phyloP scores from a whole-genome alignment of 1,140 invertebrate species.

The Drosophila prosaltans region DNA sequence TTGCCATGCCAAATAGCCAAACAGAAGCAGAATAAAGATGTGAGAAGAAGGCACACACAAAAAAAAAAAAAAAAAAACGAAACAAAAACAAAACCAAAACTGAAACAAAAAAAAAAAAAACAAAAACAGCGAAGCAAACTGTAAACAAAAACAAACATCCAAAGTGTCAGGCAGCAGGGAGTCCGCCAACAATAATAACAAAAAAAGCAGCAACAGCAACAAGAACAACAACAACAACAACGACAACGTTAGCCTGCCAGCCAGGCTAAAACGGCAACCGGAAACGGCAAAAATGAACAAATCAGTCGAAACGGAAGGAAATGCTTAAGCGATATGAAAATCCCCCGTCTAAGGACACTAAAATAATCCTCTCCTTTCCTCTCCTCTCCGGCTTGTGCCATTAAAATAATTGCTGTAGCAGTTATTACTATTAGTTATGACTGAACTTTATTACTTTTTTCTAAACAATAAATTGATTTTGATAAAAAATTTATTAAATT shows the following conservation, averaged over 20 bases:
- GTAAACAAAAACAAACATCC: constrained; percentile 16
- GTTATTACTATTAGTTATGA: constrained; percentile 32
- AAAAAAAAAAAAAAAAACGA: background rate
- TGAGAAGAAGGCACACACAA: background rate
- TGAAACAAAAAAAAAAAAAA: background rate
- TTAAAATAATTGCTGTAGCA: background rate
- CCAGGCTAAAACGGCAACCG: constrained; percentile 36
- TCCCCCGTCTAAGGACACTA: constrained; percentile 16
- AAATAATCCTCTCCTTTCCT: background rate
- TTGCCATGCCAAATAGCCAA: constrained; percentile 26
- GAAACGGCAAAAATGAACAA: constrained; percentile 50
- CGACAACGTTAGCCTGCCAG: background rate
- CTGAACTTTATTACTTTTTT: too few species aligned
- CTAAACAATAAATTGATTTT: too few species aligned
- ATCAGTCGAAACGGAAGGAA: constrained; percentile 70
- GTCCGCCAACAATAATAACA: background rate
- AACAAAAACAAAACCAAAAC: background rate
- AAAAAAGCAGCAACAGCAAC: background rate
- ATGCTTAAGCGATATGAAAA: constrained; percentile 65
- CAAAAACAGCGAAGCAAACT: constrained; percentile 2
- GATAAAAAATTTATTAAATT: too few species aligned
- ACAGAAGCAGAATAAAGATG: background rate
- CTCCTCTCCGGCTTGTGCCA: background rate
- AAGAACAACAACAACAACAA: background rate
- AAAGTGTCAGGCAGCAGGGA: constrained; percentile 9